These are phyloP conservation scores for Urocyon cinereoargenteus DNA, from an alignment of 2,797 vertebrate species.

Conservation along the genomic window DNA sequence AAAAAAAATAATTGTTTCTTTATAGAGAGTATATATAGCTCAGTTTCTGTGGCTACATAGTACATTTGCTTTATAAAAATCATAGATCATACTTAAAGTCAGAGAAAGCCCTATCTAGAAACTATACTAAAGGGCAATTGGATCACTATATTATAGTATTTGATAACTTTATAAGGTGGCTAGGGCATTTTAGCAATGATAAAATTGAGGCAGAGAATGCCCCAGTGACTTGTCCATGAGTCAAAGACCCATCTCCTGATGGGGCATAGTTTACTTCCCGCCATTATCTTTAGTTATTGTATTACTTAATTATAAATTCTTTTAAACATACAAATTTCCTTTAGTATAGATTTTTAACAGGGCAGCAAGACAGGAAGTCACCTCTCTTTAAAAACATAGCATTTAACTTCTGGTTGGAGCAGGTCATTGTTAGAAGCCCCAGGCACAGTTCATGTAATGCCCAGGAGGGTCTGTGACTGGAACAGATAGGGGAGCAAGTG, in stretches of 20 bases:
- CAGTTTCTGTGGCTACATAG: background rate
- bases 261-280: background rate
- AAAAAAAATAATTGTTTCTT: background rate
- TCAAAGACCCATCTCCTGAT: background rate
- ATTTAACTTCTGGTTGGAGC: background rate
- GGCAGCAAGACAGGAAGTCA: background rate
- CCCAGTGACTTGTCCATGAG: background rate
- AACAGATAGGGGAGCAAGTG: background rate
- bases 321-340: background rate
- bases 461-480: too few relatives aligned
- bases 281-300: background rate
- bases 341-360: background rate
- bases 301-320: background rate
- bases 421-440: background rate
- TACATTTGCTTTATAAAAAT: background rate
- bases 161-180: background rate
- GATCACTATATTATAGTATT: background rate
- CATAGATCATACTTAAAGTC: background rate
- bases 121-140: background rate
- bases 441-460: background rate
- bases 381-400: background rate
- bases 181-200: background rate
- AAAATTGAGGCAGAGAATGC: background rate
- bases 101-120: background rate
- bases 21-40: background rate